Base-by-base conservation (phyloP, 2,888 invertebrate species). In the Philereme transversata region DNA sequence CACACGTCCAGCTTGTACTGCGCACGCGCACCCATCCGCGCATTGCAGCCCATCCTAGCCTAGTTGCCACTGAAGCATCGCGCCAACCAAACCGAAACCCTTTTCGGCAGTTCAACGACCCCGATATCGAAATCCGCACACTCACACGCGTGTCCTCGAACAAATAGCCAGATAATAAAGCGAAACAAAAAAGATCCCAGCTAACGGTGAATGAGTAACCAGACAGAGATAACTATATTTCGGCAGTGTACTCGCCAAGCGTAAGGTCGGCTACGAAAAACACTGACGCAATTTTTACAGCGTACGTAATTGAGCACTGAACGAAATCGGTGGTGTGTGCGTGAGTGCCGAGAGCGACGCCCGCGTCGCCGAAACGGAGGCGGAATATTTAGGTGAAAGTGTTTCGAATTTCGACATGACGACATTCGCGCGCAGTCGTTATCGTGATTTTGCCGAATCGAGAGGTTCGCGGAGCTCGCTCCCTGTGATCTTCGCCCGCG, bases 371-470 rank as follows among this genome's bases (percentile, higher is more conserved):
- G 89, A 91, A 91, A 88, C 90, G 82, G 89, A 90, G 90, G 84
- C 91, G 90, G 91, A 90, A 92, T 92, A 92, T 92, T 92, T 92
- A 92, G 92, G 92, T 91, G 92, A 92, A 92, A 92, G 92, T 92
- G 90, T 92, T 92, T 92, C 92, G 88, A 92, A 92, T 92, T 92
- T 92, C 91, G 91, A 86, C 90, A 90, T 91, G 90, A 91, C 91
- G 90, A 92, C 91, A 92, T 91, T 91, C 82, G 90, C 89, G 91
- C 90, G 88, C 92, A 92, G 92, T 92, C 89, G 90, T 92, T 92
- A 92, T 92, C 91, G 92, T 89, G 91, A 89, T 89, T 92, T 88
- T 89, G 92, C 90, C 91, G 92, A 92, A 92, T 86, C 90, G 82
- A 90, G 91, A 90, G 89, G 92, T 88, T 89, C 83, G 80, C 77